Conservation (phyloP, 2,888 invertebrate species). For the Tenthredo notha region DNA sequence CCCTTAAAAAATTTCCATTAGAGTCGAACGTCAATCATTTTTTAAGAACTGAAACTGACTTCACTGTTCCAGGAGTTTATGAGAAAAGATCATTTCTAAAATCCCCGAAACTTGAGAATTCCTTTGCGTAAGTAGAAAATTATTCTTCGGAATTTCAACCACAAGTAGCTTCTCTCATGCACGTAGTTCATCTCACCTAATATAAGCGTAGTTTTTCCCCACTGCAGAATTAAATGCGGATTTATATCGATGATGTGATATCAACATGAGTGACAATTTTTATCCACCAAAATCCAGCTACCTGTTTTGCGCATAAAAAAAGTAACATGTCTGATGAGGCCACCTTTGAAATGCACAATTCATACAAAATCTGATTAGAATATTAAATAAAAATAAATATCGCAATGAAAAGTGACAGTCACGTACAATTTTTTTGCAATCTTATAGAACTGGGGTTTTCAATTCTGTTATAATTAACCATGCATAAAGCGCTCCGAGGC, state of each 20-base stretch:
- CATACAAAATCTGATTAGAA: not conserved
- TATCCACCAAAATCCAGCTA: not conserved
- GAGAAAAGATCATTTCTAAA: not conserved
- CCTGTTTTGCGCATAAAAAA: not conserved
- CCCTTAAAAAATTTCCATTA: not conserved
- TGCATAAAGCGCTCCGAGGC: not conserved
- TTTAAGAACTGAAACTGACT: not conserved
- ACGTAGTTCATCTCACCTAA: not conserved
- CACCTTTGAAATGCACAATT: not conserved
- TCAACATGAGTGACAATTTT: not conserved
- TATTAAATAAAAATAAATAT: not conserved
- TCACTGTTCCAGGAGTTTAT: not conserved
- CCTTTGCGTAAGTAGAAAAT: not conserved
- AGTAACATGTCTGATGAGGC: not conserved
- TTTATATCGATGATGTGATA: not conserved
- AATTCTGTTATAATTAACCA: conserved; percentile 6
- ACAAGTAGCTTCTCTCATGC: not conserved
- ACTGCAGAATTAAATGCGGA: not conserved
- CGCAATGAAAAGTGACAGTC: not conserved
- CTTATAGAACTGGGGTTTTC: not conserved
- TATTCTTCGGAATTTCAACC: not conserved
- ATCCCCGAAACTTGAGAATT: not conserved
- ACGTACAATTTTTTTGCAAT: not conserved
- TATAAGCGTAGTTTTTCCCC: not conserved
- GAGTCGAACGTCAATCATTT: not conserved